Evolutionary conservation across 2,888 invertebrate species (phyloP).

Genomic region (Leptinotarsa haldemani): DNA sequence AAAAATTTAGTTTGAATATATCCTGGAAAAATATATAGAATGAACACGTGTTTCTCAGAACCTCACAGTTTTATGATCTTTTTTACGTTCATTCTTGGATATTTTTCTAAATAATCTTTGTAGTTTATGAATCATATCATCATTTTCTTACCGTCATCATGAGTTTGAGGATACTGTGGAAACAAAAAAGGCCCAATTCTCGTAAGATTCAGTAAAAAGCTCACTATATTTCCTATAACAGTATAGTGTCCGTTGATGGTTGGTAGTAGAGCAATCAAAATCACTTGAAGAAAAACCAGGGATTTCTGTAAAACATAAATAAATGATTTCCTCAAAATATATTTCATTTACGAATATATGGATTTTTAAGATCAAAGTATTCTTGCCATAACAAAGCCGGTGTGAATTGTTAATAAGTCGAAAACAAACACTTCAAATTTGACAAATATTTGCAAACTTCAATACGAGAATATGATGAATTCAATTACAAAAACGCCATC

Average conservation of each 20-base stretch:
- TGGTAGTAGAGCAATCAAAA: background rate
- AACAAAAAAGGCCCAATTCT: conserved; percentile 19
- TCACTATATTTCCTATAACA: conserved; percentile 13
- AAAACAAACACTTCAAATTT: too few relatives aligned
- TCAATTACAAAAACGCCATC: too few relatives aligned
- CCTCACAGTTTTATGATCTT: too few relatives aligned
- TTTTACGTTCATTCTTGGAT: background rate
- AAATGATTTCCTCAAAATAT: background rate
- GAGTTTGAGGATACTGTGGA: conserved; percentile 22
- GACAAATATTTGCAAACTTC: too few relatives aligned
- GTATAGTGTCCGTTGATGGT: background rate
- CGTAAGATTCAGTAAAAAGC: conserved; percentile 14
- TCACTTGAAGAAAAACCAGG: background rate
- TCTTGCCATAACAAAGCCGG: too few relatives aligned
- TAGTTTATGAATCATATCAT: background rate
- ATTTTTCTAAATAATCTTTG: background rate
- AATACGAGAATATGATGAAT: too few relatives aligned
- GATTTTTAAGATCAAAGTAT: too few relatives aligned
- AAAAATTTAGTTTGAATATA: too few relatives aligned
- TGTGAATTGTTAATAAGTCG: too few relatives aligned
- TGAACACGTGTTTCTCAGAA: too few relatives aligned
- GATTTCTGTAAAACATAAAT: conserved; percentile 1
- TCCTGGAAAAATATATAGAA: too few relatives aligned
- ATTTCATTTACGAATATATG: too few relatives aligned
- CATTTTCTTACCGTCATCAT: background rate